Conservation (phyloP, 1,140 invertebrate species). For the Ceratina calcarata region DNA sequence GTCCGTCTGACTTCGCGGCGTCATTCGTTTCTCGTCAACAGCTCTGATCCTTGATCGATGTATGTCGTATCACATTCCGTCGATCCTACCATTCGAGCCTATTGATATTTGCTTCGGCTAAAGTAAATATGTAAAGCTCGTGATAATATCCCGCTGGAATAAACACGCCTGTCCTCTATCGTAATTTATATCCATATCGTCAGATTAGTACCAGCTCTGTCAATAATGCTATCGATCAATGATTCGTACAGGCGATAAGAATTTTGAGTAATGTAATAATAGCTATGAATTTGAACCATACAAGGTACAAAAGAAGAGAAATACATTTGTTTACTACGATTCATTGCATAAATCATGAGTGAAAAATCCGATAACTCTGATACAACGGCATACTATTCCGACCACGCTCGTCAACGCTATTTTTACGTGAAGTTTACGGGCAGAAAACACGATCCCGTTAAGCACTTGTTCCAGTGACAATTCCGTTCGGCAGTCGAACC, state of each 20-base stretch:
- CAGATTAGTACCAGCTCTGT: not conserved
- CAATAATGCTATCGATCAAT: not conserved
- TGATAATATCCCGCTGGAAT: too few relatives aligned
- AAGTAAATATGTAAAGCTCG: not conserved
- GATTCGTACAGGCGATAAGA: not conserved
- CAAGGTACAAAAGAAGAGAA: not conserved
- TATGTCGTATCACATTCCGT: not conserved
- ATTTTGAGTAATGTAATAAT: not conserved
- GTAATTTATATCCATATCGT: not conserved
- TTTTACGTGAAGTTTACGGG: slow-evolving; percentile 5
- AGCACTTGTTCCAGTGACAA: not conserved
- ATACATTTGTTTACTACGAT: not conserved
- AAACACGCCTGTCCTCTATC: too few relatives aligned
- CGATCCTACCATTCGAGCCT: not conserved
- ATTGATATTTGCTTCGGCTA: not conserved
- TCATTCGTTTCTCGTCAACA: slow-evolving; percentile 3
- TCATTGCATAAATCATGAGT: not conserved
- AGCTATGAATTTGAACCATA: not conserved
- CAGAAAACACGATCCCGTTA: slow-evolving; percentile 18
- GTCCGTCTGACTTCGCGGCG: not conserved
- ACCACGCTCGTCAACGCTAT: not conserved
- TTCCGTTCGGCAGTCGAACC: slow-evolving; percentile 4
- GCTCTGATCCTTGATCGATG: not conserved
- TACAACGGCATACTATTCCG: not conserved
- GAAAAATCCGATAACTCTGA: not conserved